Conservation (phyloP, 2,888 invertebrate species). For the Meiosimyza platycephala region DNA sequence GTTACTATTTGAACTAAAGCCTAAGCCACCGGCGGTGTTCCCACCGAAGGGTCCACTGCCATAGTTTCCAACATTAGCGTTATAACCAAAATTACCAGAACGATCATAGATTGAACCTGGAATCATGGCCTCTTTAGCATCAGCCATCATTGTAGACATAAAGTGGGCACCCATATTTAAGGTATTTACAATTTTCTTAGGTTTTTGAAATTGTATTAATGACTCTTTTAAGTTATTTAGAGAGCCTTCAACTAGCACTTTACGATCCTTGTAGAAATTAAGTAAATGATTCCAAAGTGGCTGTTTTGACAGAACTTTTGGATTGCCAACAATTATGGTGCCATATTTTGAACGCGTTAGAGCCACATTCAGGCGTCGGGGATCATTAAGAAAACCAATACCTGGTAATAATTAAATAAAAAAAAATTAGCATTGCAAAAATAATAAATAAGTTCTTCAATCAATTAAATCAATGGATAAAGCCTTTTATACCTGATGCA, state of each 20-base stretch:
- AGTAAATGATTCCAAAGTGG: constrained; percentile 98
- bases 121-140: constrained; percentile 94
- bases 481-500: too few relatives aligned
- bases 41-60: constrained; percentile 44
- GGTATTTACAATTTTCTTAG: constrained; percentile 93
- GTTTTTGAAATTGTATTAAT: constrained; percentile 96
- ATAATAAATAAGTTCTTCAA: too few relatives aligned
- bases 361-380: constrained; percentile 96
- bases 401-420: constrained; percentile 35
- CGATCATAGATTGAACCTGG: constrained; percentile 95
- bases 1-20: constrained; percentile 36
- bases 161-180: constrained; percentile 97
- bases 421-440: too few relatives aligned
- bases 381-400: constrained; percentile 98
- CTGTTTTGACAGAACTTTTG: constrained; percentile 98
- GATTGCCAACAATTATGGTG: constrained; percentile 98
- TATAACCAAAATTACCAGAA: constrained; percentile 67
- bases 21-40: constrained; percentile 29
- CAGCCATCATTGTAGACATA: constrained; percentile 97
- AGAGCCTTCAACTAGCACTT: constrained; percentile 93
- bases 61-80: constrained; percentile 45
- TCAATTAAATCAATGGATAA: too few relatives aligned
- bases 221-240: constrained; percentile 97
- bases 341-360: constrained; percentile 97
- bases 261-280: constrained; percentile 97